A percentile compares a stretch with the other conserved stretches of the same genome.
phyloP scores from a whole-genome alignment of 2,797 vertebrate species.

The Coilia nasus region DNA sequence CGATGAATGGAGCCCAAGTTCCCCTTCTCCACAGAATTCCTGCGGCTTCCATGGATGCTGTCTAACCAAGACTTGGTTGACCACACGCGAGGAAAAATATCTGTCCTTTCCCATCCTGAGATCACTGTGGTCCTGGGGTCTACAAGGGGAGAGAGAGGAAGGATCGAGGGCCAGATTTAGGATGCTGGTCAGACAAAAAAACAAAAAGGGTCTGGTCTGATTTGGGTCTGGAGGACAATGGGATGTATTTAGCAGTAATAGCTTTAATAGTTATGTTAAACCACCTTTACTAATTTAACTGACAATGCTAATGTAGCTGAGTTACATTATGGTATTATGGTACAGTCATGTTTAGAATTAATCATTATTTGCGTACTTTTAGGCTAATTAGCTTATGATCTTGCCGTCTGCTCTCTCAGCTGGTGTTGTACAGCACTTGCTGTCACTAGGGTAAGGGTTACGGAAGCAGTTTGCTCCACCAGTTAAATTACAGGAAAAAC shows the following conservation, averaged over 20 bases:
- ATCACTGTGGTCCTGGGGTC: conserved; percentile 34
- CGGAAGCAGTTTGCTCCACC: not conserved
- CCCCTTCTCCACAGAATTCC: conserved; percentile 35
- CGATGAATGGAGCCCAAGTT: conserved; percentile 8
- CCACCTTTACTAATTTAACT: not conserved
- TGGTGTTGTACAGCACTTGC: too few species aligned
- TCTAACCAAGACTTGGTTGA: conserved; percentile 31
- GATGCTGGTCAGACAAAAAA: conserved; percentile 24
- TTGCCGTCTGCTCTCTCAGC: not conserved
- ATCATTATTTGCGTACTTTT: not conserved
- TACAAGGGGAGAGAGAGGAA: conserved; percentile 8
- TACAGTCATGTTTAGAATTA: not conserved
- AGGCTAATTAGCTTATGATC: not conserved
- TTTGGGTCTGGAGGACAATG: not conserved
- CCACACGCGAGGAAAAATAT: conserved; percentile 39
- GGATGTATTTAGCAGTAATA: not conserved
- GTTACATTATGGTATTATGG: not conserved
- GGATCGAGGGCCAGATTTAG: conserved; percentile 26
- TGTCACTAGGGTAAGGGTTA: too few species aligned
- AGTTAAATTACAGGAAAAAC: not conserved
- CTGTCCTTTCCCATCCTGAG: conserved; percentile 16
- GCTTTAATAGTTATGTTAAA: not conserved
- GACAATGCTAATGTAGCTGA: not conserved
- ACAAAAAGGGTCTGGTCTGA: not conserved
- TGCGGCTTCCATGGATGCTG: conserved; percentile 24